These are phyloP conservation scores for Caenorhabditis doughertyi DNA, from an alignment of 2,888 invertebrate genomes.

Conservation along the genomic window DNA sequence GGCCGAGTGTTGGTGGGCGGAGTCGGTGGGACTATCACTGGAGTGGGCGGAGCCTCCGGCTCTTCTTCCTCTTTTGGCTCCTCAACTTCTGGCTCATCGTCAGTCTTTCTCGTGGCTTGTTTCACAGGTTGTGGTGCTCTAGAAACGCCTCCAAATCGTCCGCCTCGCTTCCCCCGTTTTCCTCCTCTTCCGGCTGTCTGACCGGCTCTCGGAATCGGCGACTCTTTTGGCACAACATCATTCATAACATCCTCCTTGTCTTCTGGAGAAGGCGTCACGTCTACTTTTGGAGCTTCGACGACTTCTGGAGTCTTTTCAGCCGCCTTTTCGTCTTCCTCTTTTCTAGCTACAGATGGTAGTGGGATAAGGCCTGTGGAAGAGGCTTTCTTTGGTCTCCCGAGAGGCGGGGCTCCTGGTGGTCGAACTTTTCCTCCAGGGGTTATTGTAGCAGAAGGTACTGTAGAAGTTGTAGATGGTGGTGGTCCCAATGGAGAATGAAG, in stretches of 20 bases:
- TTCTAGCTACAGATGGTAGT: background rate
- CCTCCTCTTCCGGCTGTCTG: background rate
- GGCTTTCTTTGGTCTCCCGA: conserved; percentile 21
- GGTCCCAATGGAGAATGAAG: background rate
- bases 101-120: background rate
- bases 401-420: background rate
- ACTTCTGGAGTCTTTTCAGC: background rate
- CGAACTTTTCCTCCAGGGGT: background rate
- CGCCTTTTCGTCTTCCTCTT: background rate
- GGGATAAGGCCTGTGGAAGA: background rate
- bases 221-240: too few relatives aligned
- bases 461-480: background rate
- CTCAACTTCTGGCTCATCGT: conserved; percentile 15
- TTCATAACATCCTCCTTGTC: too few relatives aligned
- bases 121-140: background rate
- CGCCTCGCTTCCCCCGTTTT: conserved; percentile 20
- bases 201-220: background rate
- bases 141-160: conserved; percentile 10
- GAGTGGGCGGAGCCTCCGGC: background rate
- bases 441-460: background rate
- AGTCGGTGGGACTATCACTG: background rate
- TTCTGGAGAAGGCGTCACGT: background rate
- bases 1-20: background rate
- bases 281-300: background rate
- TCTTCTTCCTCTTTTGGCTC: background rate